These are phyloP conservation scores for Pseudoips prasinana DNA, from an alignment of 2,888 invertebrate genomes.

Conservation along the genomic window DNA sequence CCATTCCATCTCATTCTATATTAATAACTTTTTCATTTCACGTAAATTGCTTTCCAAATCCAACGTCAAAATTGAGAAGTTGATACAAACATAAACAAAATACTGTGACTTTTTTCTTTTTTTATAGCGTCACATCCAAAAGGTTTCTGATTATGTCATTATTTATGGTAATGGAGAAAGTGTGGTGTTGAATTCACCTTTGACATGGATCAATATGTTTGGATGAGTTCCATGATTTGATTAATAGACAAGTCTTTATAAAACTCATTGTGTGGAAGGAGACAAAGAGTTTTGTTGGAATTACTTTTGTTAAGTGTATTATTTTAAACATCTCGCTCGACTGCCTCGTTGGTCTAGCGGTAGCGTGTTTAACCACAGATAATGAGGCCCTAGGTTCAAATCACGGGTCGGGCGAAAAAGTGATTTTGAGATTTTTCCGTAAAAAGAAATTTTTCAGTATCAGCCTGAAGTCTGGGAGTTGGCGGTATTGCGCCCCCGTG, in stretches of 20 bases:
- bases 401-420: too few relatives aligned
- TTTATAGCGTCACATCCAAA: constrained; percentile 24
- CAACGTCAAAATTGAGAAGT: constrained; percentile 23
- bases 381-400: too few relatives aligned
- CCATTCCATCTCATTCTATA: constrained; percentile 18
- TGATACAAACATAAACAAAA: constrained; percentile 15
- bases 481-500: too few relatives aligned
- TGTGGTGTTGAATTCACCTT: constrained; percentile 22
- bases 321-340: too few relatives aligned
- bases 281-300: constrained; percentile 6
- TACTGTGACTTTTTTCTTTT: constrained; percentile 7
- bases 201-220: constrained; percentile 20
- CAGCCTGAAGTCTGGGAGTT: too few relatives aligned
- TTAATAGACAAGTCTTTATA: constrained; percentile 18
- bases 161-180: constrained; percentile 31
- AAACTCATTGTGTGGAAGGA: constrained; percentile 1
- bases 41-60: constrained; percentile 29
- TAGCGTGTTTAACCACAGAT: too few relatives aligned
- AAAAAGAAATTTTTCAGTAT: too few relatives aligned
- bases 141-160: constrained; percentile 32
- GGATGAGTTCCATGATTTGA: constrained; percentile 17
- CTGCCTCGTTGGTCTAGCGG: too few relatives aligned
- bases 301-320: too few relatives aligned
- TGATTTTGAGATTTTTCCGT: too few relatives aligned
- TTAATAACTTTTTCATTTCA: constrained; percentile 26